Evolutionary conservation across 2,888 invertebrate species (phyloP).

Genomic region (Scrobipalpa costella): DNA sequence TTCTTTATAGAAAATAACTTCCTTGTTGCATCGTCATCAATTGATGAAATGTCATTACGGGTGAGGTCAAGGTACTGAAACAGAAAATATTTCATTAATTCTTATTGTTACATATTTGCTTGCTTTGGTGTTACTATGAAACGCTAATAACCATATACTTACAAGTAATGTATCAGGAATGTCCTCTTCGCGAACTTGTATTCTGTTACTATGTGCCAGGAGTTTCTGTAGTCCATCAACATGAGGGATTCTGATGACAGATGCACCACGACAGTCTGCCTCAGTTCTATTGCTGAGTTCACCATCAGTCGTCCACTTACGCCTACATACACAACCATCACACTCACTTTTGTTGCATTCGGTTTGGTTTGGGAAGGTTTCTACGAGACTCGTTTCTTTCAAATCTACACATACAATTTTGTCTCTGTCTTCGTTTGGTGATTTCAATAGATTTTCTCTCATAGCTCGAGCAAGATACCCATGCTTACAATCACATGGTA

Average conservation of each 20-base stretch:
- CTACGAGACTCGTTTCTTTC: neutral
- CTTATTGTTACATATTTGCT: no score
- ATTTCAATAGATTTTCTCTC: constrained; percentile 6
- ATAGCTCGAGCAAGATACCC: neutral
- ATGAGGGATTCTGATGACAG: neutral
- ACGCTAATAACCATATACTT: no score
- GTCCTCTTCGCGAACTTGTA: neutral
- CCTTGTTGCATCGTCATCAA: neutral
- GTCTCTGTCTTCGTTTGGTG: neutral
- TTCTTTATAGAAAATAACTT: constrained; percentile 7
- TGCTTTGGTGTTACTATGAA: no score
- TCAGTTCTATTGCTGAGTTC: neutral
- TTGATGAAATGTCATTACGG: neutral
- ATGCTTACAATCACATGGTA: constrained; percentile 4
- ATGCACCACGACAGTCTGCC: neutral
- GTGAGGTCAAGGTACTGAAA: constrained; percentile 3
- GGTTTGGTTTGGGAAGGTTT: neutral
- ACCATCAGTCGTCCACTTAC: neutral
- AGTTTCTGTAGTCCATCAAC: neutral
- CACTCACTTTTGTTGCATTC: neutral
- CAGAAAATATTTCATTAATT: neutral
- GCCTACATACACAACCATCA: neutral
- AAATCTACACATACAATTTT: neutral
- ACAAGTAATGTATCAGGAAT: constrained; percentile 1
- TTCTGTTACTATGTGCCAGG: neutral